A percentile compares a stretch with the other conserved stretches of the same genome.
Conservation (phyloP, 2,888 invertebrate species). For the Tuberolachnus salignus region DNA sequence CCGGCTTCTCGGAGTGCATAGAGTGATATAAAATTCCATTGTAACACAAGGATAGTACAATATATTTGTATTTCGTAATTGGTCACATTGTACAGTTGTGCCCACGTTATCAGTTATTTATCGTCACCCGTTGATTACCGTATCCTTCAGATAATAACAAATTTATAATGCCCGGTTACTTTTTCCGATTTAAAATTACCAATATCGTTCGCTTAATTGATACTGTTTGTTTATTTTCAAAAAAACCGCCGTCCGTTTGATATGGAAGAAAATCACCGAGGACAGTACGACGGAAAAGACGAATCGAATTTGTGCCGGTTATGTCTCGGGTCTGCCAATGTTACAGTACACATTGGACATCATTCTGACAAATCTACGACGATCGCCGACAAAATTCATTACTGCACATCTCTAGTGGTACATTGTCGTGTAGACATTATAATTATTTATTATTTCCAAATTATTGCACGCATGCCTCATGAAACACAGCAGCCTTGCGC, state of each 20-base stretch:
- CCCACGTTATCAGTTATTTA: not conserved
- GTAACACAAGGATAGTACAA: too few species aligned
- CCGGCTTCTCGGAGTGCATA: too few species aligned
- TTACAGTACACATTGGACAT: constrained; percentile 27
- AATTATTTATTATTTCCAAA: not conserved
- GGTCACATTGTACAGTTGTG: constrained; percentile 22
- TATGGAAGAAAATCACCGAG: not conserved
- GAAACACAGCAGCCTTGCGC: too few species aligned
- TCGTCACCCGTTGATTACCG: not conserved
- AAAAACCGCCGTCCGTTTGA: too few species aligned
- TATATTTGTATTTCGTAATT: not conserved
- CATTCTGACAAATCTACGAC: not conserved
- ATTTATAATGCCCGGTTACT: constrained; percentile 17
- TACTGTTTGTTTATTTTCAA: not conserved
- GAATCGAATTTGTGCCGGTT: constrained; percentile 14
- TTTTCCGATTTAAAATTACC: not conserved
- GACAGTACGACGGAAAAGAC: not conserved
- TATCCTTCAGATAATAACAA: not conserved
- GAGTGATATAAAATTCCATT: too few species aligned
- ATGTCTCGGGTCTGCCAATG: constrained; percentile 24
- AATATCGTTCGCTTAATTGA: not conserved
- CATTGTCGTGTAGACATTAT: not conserved
- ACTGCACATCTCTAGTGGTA: constrained; percentile 50
- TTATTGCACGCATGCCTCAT: too few species aligned
- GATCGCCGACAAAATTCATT: constrained; percentile 42